Evolutionary conservation across 92 coral and sea anemone species (phyloP).

Genomic region (Siderastrea radians): DNA sequence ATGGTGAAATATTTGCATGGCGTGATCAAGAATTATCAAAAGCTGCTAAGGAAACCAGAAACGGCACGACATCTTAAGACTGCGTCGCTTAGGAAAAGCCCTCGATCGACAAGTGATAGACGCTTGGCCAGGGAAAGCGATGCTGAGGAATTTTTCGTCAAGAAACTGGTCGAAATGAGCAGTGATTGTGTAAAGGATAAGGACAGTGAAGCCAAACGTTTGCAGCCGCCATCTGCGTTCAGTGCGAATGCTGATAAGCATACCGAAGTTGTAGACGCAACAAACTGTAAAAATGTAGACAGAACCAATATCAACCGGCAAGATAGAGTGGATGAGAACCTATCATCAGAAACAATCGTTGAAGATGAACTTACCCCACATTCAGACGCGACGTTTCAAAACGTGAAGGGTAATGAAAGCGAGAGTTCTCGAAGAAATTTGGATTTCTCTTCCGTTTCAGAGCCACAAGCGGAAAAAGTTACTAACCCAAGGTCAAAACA

Average conservation of each 20-base stretch:
- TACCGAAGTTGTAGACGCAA: neutral
- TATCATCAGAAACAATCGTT: neutral
- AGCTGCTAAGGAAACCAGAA: conserved; percentile 69
- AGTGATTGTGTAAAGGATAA: neutral
- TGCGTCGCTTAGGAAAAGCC: conserved; percentile 16
- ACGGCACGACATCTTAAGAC: conserved; percentile 49
- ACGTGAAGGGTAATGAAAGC: neutral
- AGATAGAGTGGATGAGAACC: neutral
- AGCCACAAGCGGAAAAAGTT: neutral
- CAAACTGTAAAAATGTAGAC: conserved; percentile 16
- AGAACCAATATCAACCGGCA: conserved; percentile 14
- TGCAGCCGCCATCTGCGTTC: neutral
- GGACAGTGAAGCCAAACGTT: neutral
- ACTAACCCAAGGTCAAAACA: neutral
- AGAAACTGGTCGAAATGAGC: conserved; percentile 46
- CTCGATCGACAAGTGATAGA: conserved; percentile 1
- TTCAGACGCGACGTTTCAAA: neutral
- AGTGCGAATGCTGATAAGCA: conserved; percentile 2
- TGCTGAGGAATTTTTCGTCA: conserved; percentile 33
- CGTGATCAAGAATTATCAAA: conserved; percentile 93
- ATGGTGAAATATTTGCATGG: conserved; percentile 91
- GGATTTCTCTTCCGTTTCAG: neutral
- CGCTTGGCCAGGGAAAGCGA: neutral
- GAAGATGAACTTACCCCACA: neutral
- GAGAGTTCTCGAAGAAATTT: neutral